phyloP scores from a whole-genome alignment of 2,797 vertebrate species.

The Lithobates sylvaticus region DNA sequence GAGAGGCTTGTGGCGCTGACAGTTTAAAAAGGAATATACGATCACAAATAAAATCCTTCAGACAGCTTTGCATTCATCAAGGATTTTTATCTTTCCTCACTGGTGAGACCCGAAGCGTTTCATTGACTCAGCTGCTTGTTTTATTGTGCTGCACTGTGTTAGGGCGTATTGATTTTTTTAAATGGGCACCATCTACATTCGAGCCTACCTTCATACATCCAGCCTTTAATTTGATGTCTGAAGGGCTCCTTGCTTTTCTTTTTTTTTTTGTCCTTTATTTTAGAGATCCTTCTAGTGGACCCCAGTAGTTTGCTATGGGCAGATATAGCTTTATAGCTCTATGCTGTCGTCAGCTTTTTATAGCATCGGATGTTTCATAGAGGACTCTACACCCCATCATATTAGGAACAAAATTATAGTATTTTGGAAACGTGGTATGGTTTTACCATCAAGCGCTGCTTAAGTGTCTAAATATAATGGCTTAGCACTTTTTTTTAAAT shows the following conservation, averaged over 20 bases:
- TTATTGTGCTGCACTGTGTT: conserved; percentile 6
- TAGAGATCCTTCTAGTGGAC: conserved; percentile 1
- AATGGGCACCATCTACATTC: conserved; percentile 22
- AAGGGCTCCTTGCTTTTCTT: conserved; percentile 26
- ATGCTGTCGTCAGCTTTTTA: background rate
- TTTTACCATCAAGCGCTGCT: background rate
- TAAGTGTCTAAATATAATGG: background rate
- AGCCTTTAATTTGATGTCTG: background rate
- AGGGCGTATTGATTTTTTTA: conserved; percentile 37
- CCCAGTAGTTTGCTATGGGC: background rate
- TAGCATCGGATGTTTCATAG: background rate
- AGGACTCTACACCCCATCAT: background rate
- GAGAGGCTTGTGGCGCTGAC: background rate
- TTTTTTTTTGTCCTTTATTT: conserved; percentile 18
- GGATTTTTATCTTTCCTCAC: conserved; percentile 4
- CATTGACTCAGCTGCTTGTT: conserved; percentile 22
- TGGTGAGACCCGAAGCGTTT: conserved; percentile 5
- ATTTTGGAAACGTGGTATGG: background rate
- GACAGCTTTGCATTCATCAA: conserved; percentile 2
- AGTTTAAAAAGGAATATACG: background rate
- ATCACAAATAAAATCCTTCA: background rate
- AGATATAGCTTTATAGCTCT: background rate
- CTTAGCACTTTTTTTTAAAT: background rate
- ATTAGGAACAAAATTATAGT: background rate
- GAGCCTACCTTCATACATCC: background rate